Base-by-base conservation (phyloP, 2,113 vertebrate species). In the Bombycilla garrulus region DNA sequence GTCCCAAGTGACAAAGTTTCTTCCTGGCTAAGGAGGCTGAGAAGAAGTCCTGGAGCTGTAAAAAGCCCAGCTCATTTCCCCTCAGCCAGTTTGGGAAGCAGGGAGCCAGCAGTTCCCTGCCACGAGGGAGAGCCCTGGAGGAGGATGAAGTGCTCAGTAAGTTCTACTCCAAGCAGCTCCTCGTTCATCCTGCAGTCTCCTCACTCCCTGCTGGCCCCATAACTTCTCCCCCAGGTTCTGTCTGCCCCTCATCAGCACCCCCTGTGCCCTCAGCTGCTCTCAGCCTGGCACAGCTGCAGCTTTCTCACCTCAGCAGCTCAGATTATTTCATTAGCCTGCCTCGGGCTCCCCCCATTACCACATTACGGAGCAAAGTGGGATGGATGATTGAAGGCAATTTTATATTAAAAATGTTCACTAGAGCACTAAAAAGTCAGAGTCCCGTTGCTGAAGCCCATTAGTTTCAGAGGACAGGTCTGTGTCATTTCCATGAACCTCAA, bases 281-380 rank as follows among this genome's bases (percentile, higher is more conserved):
- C 35, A 35, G 61, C 25, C 71, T 40, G 82, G 24, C 44, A 25
- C 13, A 50, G 71, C 61, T 50, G 82, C 71, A 66, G 16, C 58
- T 61, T 60, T 9, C 58, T 48, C 65, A 51, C 60, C 48, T 38
- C 53, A 33, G 76, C 61, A 48, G 54, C 62, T 56, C n/a, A 9
- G 5, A 15, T 35, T 4, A 12, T 70, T 81, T 26, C 45, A 24
- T 33, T 38, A 56, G 35, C 26, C 36, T 78, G 54, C 64, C 58
- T 29, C 58, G 64, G 73, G 24, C 48, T 60, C 29, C 56, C 50
- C 44, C 33, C 20, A 12, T n/a, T 64, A 24, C 25, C 57, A 47
- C 31, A 9, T n/a, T 15, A 60, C 0, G 0, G 29, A 60, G n/a
- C 11, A 7, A 72, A 62, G 38, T 5, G 29, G 13, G 13, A 56